These are phyloP conservation scores for Carassius carassius DNA, from an alignment of 2,113 vertebrate genomes.

Conservation along the genomic window DNA sequence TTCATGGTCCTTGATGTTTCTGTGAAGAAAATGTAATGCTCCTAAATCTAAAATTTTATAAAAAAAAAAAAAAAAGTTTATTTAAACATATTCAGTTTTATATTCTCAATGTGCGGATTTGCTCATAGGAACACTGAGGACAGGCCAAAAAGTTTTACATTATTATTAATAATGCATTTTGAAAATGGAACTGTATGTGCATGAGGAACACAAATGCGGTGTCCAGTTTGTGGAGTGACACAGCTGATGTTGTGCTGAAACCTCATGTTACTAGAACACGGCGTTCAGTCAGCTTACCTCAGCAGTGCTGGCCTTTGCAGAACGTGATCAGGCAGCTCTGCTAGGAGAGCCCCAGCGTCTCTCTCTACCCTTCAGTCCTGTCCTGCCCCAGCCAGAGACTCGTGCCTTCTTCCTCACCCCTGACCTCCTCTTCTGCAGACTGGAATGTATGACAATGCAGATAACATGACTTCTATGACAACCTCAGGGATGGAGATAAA, in stretches of 20 bases:
- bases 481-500: conserved; percentile 41
- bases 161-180: too few relatives aligned
- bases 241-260: not conserved
- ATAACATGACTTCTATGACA: not conserved
- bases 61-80: not conserved
- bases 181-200: too few relatives aligned
- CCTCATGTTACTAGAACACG: not conserved
- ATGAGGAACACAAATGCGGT: not conserved
- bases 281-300: conserved; percentile 39
- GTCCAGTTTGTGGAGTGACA: not conserved
- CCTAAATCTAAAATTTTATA: not conserved
- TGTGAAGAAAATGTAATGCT: too few relatives aligned
- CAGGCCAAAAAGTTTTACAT: not conserved
- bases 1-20: too few relatives aligned
- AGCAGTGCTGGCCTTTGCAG: conserved; percentile 33
- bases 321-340: conserved; percentile 13
- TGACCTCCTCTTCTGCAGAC: conserved; percentile 14
- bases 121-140: not conserved
- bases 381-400: conserved; percentile 32
- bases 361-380: conserved; percentile 38
- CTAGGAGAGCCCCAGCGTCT: conserved; percentile 7
- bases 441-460: conserved; percentile 32
- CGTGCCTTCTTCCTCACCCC: conserved; percentile 10
- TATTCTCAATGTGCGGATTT: not conserved
- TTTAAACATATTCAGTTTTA: not conserved